A percentile compares a stretch with the other conserved stretches of the same genome.
These are phyloP conservation scores for Chromobotia macracanthus DNA, from an alignment of 2,797 vertebrate species.

Conservation along the genomic window DNA sequence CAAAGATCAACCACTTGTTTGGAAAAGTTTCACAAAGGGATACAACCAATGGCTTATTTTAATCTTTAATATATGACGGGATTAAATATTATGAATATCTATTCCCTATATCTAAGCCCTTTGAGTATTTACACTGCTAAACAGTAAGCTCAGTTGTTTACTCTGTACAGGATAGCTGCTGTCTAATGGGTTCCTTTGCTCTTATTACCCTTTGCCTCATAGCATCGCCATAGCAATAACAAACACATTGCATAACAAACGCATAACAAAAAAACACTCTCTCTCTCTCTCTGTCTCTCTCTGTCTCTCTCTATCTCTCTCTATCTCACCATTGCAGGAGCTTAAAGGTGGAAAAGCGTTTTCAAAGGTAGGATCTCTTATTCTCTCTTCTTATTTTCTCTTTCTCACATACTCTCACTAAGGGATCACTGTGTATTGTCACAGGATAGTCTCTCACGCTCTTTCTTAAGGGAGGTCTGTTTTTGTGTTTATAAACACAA, in stretches of 20 bases:
- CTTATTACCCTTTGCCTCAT: conserved; percentile 21
- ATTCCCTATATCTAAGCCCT: background rate
- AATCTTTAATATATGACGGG: background rate
- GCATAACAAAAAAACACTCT: too few relatives aligned
- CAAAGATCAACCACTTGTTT: background rate
- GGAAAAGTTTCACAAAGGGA: background rate
- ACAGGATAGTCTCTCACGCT: background rate
- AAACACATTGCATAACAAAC: conserved; percentile 43
- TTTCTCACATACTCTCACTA: background rate
- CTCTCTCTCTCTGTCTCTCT: conserved; percentile 50
- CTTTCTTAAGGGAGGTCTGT: background rate
- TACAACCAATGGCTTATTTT: background rate
- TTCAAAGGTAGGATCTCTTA: conserved; percentile 82
- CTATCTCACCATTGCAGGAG: conserved; percentile 73
- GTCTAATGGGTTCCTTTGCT: conserved; percentile 17
- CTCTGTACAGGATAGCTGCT: background rate
- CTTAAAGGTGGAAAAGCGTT: conserved; percentile 89
- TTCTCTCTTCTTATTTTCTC: background rate
- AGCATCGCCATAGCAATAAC: conserved; percentile 24
- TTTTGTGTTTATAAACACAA: conserved; percentile 33
- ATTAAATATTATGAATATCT: background rate
- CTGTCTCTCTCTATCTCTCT: conserved; percentile 52
- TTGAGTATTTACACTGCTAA: background rate
- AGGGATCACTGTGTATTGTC: background rate
- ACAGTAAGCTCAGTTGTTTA: conserved; percentile 9